These are phyloP conservation scores for Tupaia chinensis DNA, from an alignment of 2,113 vertebrate species.

Conservation along the genomic window DNA sequence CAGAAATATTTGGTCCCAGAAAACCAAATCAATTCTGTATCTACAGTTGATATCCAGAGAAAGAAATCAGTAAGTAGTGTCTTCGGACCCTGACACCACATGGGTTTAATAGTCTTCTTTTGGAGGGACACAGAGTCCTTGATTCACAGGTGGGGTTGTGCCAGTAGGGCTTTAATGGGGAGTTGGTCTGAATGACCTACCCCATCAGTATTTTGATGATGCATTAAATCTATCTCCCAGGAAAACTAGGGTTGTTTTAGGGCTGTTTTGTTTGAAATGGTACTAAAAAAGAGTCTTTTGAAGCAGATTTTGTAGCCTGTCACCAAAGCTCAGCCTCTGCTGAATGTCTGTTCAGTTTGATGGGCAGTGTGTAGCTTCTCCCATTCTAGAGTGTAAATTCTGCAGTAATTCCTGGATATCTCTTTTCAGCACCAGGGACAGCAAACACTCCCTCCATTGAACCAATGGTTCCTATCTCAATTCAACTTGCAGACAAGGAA, in stretches of 20 bases:
- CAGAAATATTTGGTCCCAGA: neutral
- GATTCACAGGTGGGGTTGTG: neutral
- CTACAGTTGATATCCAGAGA: neutral
- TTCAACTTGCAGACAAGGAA: neutral
- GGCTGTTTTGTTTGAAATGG: constrained; percentile 6
- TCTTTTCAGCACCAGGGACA: constrained; percentile 88
- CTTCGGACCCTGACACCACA: accelerated
- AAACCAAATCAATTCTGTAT: neutral
- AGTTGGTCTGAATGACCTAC: neutral
- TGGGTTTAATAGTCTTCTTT: accelerated
- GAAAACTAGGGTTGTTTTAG: neutral
- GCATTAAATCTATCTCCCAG: neutral
- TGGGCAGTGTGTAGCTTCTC: neutral
- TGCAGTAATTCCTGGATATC: neutral
- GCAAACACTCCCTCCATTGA: neutral
- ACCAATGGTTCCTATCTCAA: neutral
- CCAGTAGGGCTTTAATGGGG: neutral
- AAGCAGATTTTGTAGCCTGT: neutral
- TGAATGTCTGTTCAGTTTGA: neutral
- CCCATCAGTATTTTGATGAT: neutral
- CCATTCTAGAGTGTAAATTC: neutral
- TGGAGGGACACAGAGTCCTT: neutral
- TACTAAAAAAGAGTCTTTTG: neutral
- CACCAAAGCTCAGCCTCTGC: neutral
- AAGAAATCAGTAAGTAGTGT: accelerated